These are phyloP conservation scores for Nymphalis c-album DNA, from an alignment of 2,888 invertebrate genomes.

Conservation along the genomic window DNA sequence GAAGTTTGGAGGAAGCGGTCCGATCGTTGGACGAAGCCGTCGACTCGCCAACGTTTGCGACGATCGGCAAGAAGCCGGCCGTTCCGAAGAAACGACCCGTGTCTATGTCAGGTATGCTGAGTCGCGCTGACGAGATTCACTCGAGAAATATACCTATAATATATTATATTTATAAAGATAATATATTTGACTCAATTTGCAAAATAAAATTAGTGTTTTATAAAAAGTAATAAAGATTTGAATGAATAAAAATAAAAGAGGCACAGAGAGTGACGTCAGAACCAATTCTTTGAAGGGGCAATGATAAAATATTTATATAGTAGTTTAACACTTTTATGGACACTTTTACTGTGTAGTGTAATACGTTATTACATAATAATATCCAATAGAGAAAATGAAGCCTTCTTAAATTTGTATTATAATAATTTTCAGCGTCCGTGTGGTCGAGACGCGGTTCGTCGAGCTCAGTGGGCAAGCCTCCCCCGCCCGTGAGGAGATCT, in stretches of 20 bases:
- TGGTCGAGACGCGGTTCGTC: constrained; percentile 82
- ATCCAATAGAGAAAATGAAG: too few species aligned
- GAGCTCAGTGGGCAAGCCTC: constrained; percentile 84
- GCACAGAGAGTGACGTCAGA: too few species aligned
- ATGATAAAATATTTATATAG: too few species aligned
- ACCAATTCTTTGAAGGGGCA: too few species aligned
- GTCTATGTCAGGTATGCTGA: constrained; percentile 82
- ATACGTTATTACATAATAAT: too few species aligned
- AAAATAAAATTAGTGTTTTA: too few species aligned
- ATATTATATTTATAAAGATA: not conserved
- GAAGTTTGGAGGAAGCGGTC: constrained; percentile 75
- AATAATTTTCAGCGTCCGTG: constrained; percentile 57
- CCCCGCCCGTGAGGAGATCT: constrained; percentile 91
- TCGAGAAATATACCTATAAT: not conserved
- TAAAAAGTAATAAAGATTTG: too few species aligned
- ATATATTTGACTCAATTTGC: too few species aligned
- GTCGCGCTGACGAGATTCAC: not conserved
- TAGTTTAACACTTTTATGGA: too few species aligned
- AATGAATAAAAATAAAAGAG: too few species aligned
- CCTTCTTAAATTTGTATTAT: too few species aligned
- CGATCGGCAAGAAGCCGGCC: constrained; percentile 75
- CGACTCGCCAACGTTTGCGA: constrained; percentile 70
- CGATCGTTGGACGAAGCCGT: constrained; percentile 69
- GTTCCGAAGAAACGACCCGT: constrained; percentile 81
- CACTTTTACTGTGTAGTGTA: too few species aligned